Base-by-base conservation (phyloP, 53 echinoderm and acorn worm genomes). In the Echinometra lucunter region DNA sequence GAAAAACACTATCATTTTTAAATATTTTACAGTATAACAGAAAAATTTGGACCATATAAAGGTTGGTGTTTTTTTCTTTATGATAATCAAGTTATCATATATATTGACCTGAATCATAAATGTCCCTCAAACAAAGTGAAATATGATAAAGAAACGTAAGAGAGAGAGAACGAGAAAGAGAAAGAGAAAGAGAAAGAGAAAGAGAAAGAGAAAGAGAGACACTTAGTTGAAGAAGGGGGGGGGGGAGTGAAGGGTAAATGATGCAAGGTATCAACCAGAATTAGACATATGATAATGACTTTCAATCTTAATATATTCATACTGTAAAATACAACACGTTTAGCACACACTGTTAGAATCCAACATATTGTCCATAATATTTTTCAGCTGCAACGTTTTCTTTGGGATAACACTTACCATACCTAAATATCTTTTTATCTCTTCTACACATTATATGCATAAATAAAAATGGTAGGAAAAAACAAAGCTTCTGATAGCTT, bases 381-480 rank as follows among this genome's bases (percentile, higher is more conserved):
- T 85, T 85, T 45, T 85, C 85, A 85, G 85, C 85, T 85, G 85
- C 85, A 13, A 85, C 10, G 47, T 23, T 18, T 53, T 85, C 85
- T 85, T 85, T 85, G 85, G 85, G 49, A 47, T 85, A 25, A n/a
- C 85, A 85, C 49, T 47, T 45, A 17, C 40, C 13, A 45, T 85
- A 53, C 11, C 28, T 85, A 47, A 85, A 47, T 30, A 47, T 4
- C 45, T 74, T 25, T 37, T 8, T 35, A 78, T 5, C 38, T 19
- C 78, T 18, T 0, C 18, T 40, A 7, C 15, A 18, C 40, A 40
- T 75, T 11, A 37, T 34, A 9, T 17, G 40, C 37, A 74, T 75
- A 38, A 75, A 40, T 19, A 18, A n/a, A n/a, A 40, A 75, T 75
- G 75, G 37, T 13, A 28, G 67, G 4, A 67, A 30, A 60, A 18